Evolutionary conservation across 2,888 invertebrate species (phyloP), one percentile per base, ranked within the genome.

Genomic region (Eupithecia dodoneata): DNA sequence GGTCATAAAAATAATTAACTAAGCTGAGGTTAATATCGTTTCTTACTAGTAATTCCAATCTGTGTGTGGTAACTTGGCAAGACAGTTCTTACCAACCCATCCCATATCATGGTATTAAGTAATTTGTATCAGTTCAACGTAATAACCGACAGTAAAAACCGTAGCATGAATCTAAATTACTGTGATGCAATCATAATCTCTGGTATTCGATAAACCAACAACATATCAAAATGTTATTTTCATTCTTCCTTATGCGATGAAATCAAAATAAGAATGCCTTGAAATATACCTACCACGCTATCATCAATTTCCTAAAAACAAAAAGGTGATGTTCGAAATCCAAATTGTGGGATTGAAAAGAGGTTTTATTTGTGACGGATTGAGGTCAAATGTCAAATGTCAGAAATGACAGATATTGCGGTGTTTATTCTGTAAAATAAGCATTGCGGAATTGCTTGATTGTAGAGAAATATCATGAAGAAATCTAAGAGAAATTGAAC

Each of bases 131-230:
- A 74, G 73, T 76, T 79, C 76, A 78, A 76, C 76, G 71, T 79
- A 80, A 80, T 80, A 77, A 79, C 78, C 55, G 42, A 71, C 76
- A 49, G 69, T 74, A 80, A 76, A 82, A 79, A 75, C 66, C 73
- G 74, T 69, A 79, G 75, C 77, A 76, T 78, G 70, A n/a, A 45
- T 44, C 67, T 73, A 76, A 81, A 79, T 81, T 78, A 78, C 79
- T 69, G 75, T 81, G 79, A 78, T 81, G 81, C 81, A 82, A 78
- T 81, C 79, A 80, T 77, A 73, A 76, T 75, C 75, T 78, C 76
- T 73, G 77, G 79, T 79, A 82, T 82, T 82, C 80, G 78, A 78
- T 79, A 81, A 79, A 80, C 78, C 79, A 81, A 81, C 79, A 78
- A 49, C 44, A 45, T 45, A 69, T 18, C 10, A 7, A 41, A 9